These are phyloP conservation scores for Mus minutoides DNA, from an alignment of 2,797 vertebrate species.

Conservation along the genomic window DNA sequence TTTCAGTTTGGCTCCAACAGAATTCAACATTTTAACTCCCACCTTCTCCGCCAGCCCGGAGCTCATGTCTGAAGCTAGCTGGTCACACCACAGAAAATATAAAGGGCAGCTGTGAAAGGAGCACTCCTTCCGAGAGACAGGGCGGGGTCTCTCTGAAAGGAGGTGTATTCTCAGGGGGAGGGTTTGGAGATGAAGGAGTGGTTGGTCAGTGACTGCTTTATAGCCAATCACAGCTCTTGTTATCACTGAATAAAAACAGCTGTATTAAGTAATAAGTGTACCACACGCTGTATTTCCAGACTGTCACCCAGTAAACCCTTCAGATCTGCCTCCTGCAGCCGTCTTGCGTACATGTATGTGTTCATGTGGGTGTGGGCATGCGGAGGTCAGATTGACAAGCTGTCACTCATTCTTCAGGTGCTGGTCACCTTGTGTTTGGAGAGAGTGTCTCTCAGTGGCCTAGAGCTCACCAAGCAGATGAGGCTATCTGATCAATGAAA, in stretches of 20 bases:
- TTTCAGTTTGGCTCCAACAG: background rate
- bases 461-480: background rate
- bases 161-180: background rate
- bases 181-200: conserved; percentile 42
- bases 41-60: background rate
- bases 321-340: background rate
- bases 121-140: background rate
- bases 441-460: background rate
- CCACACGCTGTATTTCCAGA: background rate
- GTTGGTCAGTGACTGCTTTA: conserved; percentile 28
- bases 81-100: background rate
- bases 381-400: background rate
- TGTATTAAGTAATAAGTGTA: conserved; percentile 41
- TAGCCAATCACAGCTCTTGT: conserved; percentile 46
- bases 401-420: background rate
- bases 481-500: background rate
- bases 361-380: background rate
- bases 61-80: background rate
- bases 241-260: conserved; percentile 13
- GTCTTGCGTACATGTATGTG: background rate
- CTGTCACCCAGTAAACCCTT: background rate
- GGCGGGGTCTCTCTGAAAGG: background rate
- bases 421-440: background rate
- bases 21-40: background rate
- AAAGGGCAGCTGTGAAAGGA: background rate